A percentile compares a stretch with the other conserved stretches of the same genome.
Conservation (phyloP, 1,140 invertebrate species). For the Drosophila mauritiana region DNA sequence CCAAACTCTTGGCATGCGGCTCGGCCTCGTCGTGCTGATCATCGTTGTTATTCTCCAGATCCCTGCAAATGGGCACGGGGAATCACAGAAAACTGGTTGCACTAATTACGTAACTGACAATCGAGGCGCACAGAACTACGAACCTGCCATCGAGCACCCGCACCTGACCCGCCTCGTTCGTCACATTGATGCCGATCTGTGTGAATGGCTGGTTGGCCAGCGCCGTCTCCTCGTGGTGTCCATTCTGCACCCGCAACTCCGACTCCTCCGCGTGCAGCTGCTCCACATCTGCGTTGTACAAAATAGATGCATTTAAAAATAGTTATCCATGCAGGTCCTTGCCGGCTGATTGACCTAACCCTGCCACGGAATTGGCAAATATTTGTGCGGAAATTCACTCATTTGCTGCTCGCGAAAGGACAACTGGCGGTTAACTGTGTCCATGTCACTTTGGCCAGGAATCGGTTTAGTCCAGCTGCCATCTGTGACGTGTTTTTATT, state of each 20-base stretch:
- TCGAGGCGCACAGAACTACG: conserved; percentile 68
- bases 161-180: conserved; percentile 81
- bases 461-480: conserved; percentile 13
- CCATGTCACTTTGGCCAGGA: not conserved
- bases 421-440: conserved; percentile 27
- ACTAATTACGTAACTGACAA: conserved; percentile 81
- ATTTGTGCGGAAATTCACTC: conserved; percentile 50
- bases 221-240: conserved; percentile 51
- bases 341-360: conserved; percentile 22
- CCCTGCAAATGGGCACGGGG: conserved; percentile 61
- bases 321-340: not conserved
- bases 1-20: conserved; percentile 58
- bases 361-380: conserved; percentile 33
- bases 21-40: conserved; percentile 78
- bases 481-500: conserved; percentile 30
- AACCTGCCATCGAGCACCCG: conserved; percentile 78
- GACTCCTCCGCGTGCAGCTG: conserved; percentile 63
- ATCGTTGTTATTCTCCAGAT: conserved; percentile 82
- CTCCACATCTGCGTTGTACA: conserved; percentile 57
- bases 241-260: conserved; percentile 45
- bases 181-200: conserved; percentile 83
- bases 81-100: conserved; percentile 81
- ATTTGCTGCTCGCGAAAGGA: conserved; percentile 46
- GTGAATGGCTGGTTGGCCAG: conserved; percentile 58
- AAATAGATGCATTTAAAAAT: not conserved